Base-by-base conservation (phyloP, 2,888 invertebrate genomes). In the Melipona bicolor region DNA sequence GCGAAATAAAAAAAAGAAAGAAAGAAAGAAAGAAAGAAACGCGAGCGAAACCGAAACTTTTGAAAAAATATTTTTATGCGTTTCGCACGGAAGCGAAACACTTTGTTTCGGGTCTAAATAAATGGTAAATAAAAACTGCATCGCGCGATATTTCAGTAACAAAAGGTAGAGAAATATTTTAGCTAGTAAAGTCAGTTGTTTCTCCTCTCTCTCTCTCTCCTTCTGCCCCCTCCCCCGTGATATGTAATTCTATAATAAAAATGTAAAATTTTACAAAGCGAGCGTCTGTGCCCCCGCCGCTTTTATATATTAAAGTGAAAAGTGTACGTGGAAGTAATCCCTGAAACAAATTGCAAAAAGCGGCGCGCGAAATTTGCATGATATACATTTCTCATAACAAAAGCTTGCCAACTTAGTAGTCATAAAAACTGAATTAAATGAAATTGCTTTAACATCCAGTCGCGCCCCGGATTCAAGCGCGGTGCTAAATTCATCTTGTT, bases 201-300 rank as follows among this genome's bases (percentile, higher is more conserved):
- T 36, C 69, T 6, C 43, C 43, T 27, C 27, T 27, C 27, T 27
- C 27, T 27, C 27, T 27, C 27, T 27, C 27, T 27, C 27, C 1
- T 1, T 27, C 27, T 27, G 11, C 0, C 11, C 9, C 9, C 36
- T 1, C 36, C 15, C 36, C 54, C 36, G 27, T 43, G 65, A 56
- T 43, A 65, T 21, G 65, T 75, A 75, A 65, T 65, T 54, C 54
- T 43, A 75, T 75, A 65, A 75, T 75, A 75, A 65, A 75, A 75
- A 75, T 65, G 65, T 65, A 67, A 32, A 67, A 67, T 75, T 67
- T 65, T 56, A 56, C 74, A 56, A 43, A 65, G 74, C 65, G 43
- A 62, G 19, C 54, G 64, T 24, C 64, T 74, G 52, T 56, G 52
- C 52, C 62, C 43, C 61, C 13, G 27, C 27, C 72, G 50, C 27